Percentiles rank a stretch among this genome's conserved stretches.
Conservation (phyloP, 2,888 invertebrate species). For the Lasioglossum morio region DNA sequence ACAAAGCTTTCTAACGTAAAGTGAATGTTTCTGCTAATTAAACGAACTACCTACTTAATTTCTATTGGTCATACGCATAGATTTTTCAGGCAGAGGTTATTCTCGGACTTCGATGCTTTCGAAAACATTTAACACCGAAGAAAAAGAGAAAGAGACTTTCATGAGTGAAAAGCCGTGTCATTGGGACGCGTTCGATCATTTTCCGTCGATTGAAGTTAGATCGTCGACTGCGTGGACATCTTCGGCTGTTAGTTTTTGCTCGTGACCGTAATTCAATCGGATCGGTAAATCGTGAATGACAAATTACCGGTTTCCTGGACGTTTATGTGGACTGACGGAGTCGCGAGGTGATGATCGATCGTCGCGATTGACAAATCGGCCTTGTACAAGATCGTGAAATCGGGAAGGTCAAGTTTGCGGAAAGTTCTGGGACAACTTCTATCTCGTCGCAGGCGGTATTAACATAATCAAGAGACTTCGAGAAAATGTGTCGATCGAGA, state of each 20-base stretch:
- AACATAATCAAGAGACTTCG: neutral
- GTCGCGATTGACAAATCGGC: constrained; percentile 12
- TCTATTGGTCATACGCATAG: neutral
- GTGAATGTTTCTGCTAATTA: neutral
- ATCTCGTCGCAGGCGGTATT: neutral
- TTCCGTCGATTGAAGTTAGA: neutral
- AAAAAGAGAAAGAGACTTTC: constrained; percentile 17
- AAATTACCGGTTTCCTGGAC: neutral
- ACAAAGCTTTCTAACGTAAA: too few species aligned
- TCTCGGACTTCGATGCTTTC: neutral
- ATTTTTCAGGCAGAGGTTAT: neutral
- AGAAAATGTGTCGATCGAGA: neutral
- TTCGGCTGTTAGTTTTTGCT: neutral
- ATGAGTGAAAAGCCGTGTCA: neutral
- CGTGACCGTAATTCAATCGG: neutral
- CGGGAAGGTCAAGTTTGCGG: constrained; percentile 51
- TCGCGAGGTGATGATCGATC: neutral
- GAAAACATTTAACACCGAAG: neutral
- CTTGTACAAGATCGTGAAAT: constrained; percentile 26
- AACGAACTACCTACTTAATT: neutral
- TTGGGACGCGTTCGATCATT: neutral
- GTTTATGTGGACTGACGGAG: neutral
- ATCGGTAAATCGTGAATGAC: neutral
- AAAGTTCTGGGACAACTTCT: constrained; percentile 10
- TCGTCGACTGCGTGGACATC: neutral